phyloP scores from a whole-genome alignment of 2,113 vertebrate genomes.

The Amazona guildingii region DNA sequence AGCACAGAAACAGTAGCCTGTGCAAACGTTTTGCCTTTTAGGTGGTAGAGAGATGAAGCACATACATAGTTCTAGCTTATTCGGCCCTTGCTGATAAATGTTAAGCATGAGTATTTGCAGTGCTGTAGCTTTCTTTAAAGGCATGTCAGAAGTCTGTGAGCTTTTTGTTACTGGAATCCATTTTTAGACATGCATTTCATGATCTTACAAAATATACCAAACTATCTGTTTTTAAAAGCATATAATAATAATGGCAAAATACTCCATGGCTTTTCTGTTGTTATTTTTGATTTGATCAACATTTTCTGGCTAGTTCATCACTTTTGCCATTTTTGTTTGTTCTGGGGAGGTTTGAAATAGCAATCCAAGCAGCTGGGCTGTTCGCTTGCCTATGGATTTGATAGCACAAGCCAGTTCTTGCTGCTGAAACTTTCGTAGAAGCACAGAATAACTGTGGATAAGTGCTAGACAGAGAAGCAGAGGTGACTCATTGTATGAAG shows the following conservation, averaged over 20 bases:
- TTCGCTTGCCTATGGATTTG: neutral
- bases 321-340: neutral
- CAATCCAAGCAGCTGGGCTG: neutral
- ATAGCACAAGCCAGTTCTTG: neutral
- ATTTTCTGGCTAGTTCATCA: neutral
- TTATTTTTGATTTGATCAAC: neutral
- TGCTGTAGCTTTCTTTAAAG: neutral
- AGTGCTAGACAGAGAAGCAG: neutral
- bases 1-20: fast-evolving
- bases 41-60: neutral
- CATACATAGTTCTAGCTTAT: neutral
- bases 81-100: neutral
- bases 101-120: neutral
- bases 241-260: neutral
- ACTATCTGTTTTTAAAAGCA: neutral
- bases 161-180: neutral
- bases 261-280: neutral
- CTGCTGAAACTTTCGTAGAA: neutral
- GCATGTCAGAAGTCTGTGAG: fast-evolving
- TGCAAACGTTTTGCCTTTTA: neutral
- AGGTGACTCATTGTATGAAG: neutral
- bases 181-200: neutral
- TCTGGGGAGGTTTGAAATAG: neutral
- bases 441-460: neutral
- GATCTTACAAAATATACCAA: neutral